These are phyloP conservation scores for Motacilla alba DNA, from an alignment of 2,113 vertebrate genomes.

Conservation along the genomic window DNA sequence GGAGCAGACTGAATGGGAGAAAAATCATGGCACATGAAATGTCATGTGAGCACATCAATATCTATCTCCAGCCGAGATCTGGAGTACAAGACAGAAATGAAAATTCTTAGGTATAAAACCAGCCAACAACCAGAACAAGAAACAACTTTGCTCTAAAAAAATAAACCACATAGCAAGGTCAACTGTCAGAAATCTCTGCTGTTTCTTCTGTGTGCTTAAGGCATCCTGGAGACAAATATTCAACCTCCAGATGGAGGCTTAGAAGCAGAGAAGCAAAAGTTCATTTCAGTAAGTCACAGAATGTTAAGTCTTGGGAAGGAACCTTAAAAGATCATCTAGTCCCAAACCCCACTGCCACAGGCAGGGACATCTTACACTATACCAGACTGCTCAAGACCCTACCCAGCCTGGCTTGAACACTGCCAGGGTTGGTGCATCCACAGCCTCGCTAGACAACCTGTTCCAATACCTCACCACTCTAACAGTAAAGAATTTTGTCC, in stretches of 20 bases:
- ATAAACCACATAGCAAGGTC: background rate
- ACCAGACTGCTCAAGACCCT: background rate
- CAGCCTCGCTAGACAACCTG: background rate
- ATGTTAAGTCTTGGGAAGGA: background rate
- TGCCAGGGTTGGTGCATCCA: background rate
- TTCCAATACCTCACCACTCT: background rate
- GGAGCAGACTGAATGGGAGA: background rate
- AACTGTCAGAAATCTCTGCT: background rate
- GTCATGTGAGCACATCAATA: background rate
- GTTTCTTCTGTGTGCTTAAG: background rate
- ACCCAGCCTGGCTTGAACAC: background rate
- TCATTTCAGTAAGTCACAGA: background rate
- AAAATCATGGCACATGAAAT: background rate
- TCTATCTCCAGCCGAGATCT: background rate
- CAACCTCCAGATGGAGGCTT: background rate
- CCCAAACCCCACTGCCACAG: background rate
- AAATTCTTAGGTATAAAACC: background rate
- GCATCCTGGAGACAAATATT: background rate
- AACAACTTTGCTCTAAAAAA: background rate
- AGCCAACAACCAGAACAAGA: background rate
- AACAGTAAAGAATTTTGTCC: background rate
- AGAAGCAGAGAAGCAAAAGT: background rate
- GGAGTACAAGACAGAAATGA: background rate
- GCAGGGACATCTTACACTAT: background rate
- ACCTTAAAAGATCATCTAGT: background rate